Percentiles rank a stretch among this genome's conserved stretches.
phyloP scores from a whole-genome alignment of 2,113 vertebrate species.

The Thalassarche chlororhynchos region DNA sequence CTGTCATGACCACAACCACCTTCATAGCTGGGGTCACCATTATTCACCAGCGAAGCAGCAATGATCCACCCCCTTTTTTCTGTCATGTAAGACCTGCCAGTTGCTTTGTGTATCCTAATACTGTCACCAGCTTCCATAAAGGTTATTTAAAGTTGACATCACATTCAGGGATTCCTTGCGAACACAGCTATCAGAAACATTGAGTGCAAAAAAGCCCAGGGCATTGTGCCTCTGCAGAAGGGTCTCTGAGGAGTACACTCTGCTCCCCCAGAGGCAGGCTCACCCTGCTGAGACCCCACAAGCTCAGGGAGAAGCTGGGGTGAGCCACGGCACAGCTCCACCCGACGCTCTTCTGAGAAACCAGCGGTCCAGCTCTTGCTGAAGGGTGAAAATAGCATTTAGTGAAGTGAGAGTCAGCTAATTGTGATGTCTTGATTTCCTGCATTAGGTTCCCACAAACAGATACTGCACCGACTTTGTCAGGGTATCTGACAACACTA shows the following conservation, averaged over 20 bases:
- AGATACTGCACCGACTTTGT: neutral
- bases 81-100: neutral
- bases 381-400: neutral
- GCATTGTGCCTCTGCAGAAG: fast-evolving
- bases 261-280: neutral
- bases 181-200: neutral
- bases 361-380: neutral
- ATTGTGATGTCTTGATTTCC: neutral
- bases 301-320: neutral
- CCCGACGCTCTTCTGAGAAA: neutral
- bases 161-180: neutral
- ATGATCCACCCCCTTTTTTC: neutral
- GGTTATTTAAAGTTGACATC: neutral
- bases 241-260: fast-evolving
- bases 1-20: neutral
- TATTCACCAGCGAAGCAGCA: neutral
- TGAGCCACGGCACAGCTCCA: neutral
- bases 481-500: neutral
- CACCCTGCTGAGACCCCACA: neutral
- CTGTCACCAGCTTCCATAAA: neutral
- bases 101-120: neutral
- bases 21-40: neutral
- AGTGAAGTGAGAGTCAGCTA: neutral
- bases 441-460: neutral
- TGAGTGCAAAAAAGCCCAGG: fast-evolving